Conservation (phyloP, 2,113 vertebrate species). For the Neolamprologus kungweensis region DNA sequence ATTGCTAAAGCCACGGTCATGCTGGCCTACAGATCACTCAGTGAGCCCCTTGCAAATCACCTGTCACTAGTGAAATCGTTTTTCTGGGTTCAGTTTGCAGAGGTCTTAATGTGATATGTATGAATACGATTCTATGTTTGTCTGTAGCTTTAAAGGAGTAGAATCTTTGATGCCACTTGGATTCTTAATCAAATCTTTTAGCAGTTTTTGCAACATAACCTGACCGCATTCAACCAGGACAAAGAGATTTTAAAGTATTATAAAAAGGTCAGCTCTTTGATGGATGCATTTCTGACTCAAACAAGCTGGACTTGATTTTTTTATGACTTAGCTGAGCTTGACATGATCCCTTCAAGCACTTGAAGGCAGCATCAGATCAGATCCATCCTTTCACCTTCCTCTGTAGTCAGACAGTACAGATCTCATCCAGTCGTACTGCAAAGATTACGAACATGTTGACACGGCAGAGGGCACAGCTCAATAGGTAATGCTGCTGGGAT, state of each 20-base stretch:
- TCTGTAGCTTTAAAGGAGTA: not conserved
- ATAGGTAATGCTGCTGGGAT: not conserved
- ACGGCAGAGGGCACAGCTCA: not conserved
- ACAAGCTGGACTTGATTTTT: not conserved
- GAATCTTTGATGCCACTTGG: not conserved
- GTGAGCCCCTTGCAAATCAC: not conserved
- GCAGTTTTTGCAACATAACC: not conserved
- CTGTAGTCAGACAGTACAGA: not conserved
- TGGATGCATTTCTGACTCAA: not conserved
- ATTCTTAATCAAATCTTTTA: not conserved
- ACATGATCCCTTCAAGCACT: not conserved
- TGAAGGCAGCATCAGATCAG: not conserved
- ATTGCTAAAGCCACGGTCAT: not conserved
- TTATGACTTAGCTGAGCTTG: not conserved
- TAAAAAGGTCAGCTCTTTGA: not conserved
- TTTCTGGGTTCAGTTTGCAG: not conserved
- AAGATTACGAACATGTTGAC: not conserved
- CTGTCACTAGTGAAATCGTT: not conserved
- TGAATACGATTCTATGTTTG: not conserved
- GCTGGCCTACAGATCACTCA: not conserved
- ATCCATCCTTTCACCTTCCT: not conserved
- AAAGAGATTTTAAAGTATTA: not conserved
- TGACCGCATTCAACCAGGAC: not conserved
- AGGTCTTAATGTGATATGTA: not conserved
- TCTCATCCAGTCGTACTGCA: not conserved